Evolutionary conservation across 2,113 vertebrate species (phyloP).

Genomic region (Nipponia nippon): DNA sequence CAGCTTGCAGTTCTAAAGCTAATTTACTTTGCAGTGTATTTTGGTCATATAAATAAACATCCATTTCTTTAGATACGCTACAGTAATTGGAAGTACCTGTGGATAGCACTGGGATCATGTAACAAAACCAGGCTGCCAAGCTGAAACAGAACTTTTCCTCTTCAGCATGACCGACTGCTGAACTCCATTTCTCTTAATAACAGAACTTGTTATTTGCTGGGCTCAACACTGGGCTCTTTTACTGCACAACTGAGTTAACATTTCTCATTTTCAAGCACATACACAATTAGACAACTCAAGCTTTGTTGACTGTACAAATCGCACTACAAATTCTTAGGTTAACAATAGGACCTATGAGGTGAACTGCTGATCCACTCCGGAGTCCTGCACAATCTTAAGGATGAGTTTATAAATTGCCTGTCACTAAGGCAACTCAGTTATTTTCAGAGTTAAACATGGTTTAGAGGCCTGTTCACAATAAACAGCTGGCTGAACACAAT

Average conservation of each 20-base stretch:
- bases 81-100: neutral
- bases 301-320: neutral
- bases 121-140: neutral
- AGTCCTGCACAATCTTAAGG: neutral
- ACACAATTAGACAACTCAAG: neutral
- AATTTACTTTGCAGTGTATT: neutral
- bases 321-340: neutral
- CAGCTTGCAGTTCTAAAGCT: neutral
- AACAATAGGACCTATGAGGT: neutral
- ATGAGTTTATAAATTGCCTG: neutral
- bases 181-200: neutral
- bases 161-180: accelerated
- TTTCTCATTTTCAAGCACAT: neutral
- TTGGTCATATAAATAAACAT: neutral
- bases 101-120: neutral
- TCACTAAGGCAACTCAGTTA: neutral
- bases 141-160: neutral
- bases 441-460: neutral
- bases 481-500: neutral
- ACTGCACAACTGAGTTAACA: neutral
- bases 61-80: neutral
- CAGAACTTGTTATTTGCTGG: neutral
- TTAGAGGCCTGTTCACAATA: neutral
- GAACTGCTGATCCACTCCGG: neutral
- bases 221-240: neutral